phyloP scores from a whole-genome alignment of 2,888 invertebrate genomes.

The Phyto melanocephala region DNA sequence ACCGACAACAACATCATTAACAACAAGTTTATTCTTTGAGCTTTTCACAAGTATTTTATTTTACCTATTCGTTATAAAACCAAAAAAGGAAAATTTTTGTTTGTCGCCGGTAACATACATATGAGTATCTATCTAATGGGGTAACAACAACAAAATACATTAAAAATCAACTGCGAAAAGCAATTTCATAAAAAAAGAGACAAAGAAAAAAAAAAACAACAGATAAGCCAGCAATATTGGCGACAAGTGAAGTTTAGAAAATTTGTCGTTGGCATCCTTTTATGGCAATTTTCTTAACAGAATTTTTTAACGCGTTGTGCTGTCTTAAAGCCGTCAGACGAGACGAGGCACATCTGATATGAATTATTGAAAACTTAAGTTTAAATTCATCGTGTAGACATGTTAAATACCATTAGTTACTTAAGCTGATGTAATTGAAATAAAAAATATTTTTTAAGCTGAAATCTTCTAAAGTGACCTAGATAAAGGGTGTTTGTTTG shows the following conservation, averaged over 20 bases:
- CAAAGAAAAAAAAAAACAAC: background rate
- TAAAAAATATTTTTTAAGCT: too few species aligned
- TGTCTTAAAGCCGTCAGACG: background rate
- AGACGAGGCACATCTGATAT: background rate
- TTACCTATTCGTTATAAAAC: background rate
- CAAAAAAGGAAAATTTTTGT: slow-evolving; percentile 1
- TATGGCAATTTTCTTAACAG: background rate
- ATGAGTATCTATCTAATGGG: background rate
- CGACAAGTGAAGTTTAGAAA: slow-evolving; percentile 26
- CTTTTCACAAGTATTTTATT: background rate
- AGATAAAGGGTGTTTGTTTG: too few species aligned
- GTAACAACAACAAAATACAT: background rate
- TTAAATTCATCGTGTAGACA: too few species aligned
- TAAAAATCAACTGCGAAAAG: slow-evolving; percentile 30
- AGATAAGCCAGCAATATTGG: slow-evolving; percentile 34
- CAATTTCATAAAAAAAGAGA: background rate
- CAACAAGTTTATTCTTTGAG: slow-evolving; percentile 25
- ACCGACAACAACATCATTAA: background rate
- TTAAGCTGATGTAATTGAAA: too few species aligned
- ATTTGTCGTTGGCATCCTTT: slow-evolving; percentile 15
- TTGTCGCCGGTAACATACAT: background rate
- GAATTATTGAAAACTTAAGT: too few species aligned
- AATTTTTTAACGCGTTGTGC: background rate
- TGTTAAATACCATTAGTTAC: too few species aligned
- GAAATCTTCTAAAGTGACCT: too few species aligned